Evolutionary conservation across 2,888 invertebrate genomes (phyloP), one percentile per base, ranked within the genome.

Genomic region (Erebia epiphron): DNA sequence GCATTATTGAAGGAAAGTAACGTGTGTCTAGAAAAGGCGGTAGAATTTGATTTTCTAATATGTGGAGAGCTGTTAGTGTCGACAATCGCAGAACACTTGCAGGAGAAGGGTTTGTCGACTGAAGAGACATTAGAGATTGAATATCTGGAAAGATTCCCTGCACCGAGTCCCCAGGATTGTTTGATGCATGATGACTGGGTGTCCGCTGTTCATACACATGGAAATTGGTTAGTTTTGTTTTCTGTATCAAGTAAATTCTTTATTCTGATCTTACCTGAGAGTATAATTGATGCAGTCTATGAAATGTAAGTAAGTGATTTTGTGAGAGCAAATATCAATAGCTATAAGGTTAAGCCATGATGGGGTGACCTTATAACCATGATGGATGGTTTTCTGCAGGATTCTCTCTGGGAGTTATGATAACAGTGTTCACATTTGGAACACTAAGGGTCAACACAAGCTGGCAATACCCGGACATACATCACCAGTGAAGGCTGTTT

Each of bases 171-270:
- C 0, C 96, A 98, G 83, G 97, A 98, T 86, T 98, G 98, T 84
- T 93, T 99, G 76, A 94, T 98, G 86, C 99, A 99, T 82, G 98
- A 99, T 89, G 99, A 99, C 85, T 99, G 99, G 99, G 98, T 99
- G n/a, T 97, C 98, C 21, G 95, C 97, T 58, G 96, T 98, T 0
- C 95, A 96, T 78, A 94, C 95, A 56, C 91, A 94, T 73, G 95
- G 94, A 56, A 95, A 95, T 83, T 97, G 97, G 96, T 65, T 64
- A 57, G 41, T 52, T 18, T 52, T 41, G 3, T 16, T 52, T 52
- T 52, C 10, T 54, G 10, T 18, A 18, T 10, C 16, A 18, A 18
- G 2, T 10, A 9, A 54, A 18, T 2, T 4, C n/a, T 50, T 50
- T 10, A n/a, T 3, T 50, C 0, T 52, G 16, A 52, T 52, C 9